phyloP scores from a whole-genome alignment of 2,113 vertebrate genomes.

The Cercocebus atys region DNA sequence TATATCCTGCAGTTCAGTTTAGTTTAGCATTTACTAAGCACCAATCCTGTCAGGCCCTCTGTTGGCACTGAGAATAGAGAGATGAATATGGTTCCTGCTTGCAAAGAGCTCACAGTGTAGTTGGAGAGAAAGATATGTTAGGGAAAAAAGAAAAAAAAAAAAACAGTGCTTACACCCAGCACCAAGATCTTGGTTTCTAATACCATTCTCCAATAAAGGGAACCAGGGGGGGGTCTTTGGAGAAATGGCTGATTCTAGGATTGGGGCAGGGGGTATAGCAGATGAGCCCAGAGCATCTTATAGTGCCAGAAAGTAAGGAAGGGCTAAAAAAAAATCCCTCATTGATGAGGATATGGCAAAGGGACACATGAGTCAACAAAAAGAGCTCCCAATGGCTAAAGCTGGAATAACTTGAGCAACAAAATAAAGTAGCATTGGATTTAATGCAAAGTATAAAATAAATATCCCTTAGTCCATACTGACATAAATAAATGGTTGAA shows the following conservation, averaged over 20 bases:
- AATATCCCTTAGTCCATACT: background rate
- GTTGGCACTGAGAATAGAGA: background rate
- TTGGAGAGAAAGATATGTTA: background rate
- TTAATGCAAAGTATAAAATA: conserved; percentile 9
- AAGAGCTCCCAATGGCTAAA: background rate
- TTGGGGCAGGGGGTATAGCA: background rate
- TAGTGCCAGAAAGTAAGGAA: conserved; percentile 35
- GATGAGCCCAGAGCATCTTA: background rate
- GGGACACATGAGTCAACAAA: background rate
- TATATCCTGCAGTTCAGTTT: background rate
- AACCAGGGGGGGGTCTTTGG: background rate
- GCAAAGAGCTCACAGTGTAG: background rate
- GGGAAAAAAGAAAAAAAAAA: background rate
- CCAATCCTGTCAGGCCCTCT: background rate
- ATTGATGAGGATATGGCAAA: background rate
- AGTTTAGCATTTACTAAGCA: conserved; percentile 4
- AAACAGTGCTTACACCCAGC: background rate
- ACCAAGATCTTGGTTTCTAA: conserved; percentile 18
- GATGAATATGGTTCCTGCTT: background rate
- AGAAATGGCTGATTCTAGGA: conserved; percentile 13
- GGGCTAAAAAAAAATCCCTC: background rate
- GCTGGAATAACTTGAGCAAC: background rate
- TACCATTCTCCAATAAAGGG: conserved; percentile 18
- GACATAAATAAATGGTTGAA: background rate
- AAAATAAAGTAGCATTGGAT: background rate